A percentile compares a stretch with the other conserved stretches of the same genome.
Evolutionary conservation across 2,888 invertebrate species (phyloP).

Genomic region (Augiades crinisus): DNA sequence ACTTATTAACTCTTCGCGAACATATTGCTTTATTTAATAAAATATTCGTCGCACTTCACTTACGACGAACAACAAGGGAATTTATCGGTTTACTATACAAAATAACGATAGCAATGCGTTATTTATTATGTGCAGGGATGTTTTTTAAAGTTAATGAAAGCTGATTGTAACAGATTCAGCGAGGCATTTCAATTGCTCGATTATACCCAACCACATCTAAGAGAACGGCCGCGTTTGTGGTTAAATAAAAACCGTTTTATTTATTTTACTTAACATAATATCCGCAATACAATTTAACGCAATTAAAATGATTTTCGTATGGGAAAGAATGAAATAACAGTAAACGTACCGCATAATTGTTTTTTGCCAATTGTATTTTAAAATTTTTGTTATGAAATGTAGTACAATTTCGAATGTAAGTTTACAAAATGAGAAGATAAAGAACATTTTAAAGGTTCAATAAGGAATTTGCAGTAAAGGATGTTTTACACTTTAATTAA

Average conservation of each 20-base stretch:
- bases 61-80: not conserved
- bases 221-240: constrained; percentile 1
- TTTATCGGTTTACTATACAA: constrained; percentile 12
- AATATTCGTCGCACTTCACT: not conserved
- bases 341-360: not conserved
- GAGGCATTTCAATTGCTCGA: constrained; percentile 20
- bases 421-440: too few relatives aligned
- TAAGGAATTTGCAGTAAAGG: too few relatives aligned
- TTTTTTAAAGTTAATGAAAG: constrained; percentile 22
- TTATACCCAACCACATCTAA: constrained; percentile 13
- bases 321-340: constrained; percentile 1
- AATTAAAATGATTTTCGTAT: constrained; percentile 1
- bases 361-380: not conserved
- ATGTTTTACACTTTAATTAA: too few relatives aligned
- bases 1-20: too few relatives aligned
- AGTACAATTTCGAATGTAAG: too few relatives aligned
- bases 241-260: constrained; percentile 14
- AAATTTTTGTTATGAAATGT: not conserved
- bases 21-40: not conserved
- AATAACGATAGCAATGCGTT: constrained; percentile 11
- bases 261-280: constrained; percentile 10
- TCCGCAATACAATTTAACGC: not conserved
- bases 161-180: constrained; percentile 22
- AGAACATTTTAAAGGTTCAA: too few relatives aligned
- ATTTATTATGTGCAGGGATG: constrained; percentile 21